These are phyloP conservation scores for Hyphantria cunea DNA, from an alignment of 1,140 invertebrate genomes.

Conservation along the genomic window DNA sequence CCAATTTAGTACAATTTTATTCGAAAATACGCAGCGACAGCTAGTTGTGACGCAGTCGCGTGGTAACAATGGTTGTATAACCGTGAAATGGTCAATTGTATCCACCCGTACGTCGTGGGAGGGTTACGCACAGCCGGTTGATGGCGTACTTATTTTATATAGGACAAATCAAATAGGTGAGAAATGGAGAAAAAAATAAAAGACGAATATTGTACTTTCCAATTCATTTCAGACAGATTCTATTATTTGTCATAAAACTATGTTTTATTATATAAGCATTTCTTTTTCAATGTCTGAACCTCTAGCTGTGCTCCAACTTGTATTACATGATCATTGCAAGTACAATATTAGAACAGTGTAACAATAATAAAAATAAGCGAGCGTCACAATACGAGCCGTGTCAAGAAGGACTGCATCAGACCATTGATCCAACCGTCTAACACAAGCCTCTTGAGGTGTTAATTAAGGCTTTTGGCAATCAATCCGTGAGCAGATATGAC, in stretches of 20 bases:
- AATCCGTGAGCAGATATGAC: too few species aligned
- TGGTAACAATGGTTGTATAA: conserved; percentile 9
- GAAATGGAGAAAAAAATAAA: neutral
- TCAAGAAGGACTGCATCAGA: too few species aligned
- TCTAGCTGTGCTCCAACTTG: too few species aligned
- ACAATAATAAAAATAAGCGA: too few species aligned
- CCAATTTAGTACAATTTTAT: conserved; percentile 21
- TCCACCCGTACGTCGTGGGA: neutral
- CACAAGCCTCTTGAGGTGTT: too few species aligned
- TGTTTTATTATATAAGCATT: too few species aligned
- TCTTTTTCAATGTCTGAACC: too few species aligned
- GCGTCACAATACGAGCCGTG: too few species aligned
- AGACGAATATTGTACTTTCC: neutral
- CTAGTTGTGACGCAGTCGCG: conserved; percentile 9
- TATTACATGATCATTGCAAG: too few species aligned
- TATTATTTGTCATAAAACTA: neutral
- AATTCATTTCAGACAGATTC: neutral
- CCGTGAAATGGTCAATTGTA: conserved; percentile 26
- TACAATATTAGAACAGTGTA: too few species aligned
- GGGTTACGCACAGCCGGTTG: neutral
- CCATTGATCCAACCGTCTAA: too few species aligned
- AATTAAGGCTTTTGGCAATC: too few species aligned
- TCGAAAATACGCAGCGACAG: conserved; percentile 7
- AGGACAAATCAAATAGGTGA: neutral
- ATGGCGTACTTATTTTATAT: neutral